These are phyloP conservation scores for Bryconaethiops microstoma DNA, from an alignment of 2,797 vertebrate genomes.

Conservation along the genomic window DNA sequence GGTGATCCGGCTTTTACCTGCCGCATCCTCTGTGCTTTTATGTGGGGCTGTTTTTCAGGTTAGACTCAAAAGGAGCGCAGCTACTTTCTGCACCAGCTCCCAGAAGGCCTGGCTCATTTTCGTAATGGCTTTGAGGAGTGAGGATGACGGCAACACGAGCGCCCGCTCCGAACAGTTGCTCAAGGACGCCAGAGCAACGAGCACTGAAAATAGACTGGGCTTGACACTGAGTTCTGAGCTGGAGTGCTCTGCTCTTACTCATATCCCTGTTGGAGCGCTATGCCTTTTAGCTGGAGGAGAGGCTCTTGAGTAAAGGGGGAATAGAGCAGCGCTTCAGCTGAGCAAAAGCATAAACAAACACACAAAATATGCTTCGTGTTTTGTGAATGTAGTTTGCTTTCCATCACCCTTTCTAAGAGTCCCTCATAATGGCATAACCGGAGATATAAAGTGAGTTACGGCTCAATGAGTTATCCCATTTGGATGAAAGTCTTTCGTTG, in stretches of 20 bases:
- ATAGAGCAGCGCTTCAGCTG: slow-evolving; percentile 9
- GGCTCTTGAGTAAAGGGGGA: slow-evolving; percentile 26
- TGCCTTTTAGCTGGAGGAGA: slow-evolving; percentile 51
- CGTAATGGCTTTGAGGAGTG: slow-evolving; percentile 59
- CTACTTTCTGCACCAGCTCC: slow-evolving; percentile 54
- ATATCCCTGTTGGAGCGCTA: slow-evolving; percentile 17
- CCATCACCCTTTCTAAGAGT: slow-evolving; percentile 24
- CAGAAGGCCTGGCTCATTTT: slow-evolving; percentile 61
- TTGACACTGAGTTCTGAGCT: slow-evolving; percentile 46
- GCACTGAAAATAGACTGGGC: slow-evolving; percentile 67
- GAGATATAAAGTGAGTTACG: not conserved
- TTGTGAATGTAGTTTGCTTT: slow-evolving; percentile 34
- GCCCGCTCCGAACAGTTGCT: slow-evolving; percentile 54
- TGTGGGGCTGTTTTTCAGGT: slow-evolving; percentile 59
- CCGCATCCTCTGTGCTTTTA: slow-evolving; percentile 15
- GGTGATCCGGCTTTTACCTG: not conserved
- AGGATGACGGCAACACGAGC: slow-evolving; percentile 60
- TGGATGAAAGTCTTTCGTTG: slow-evolving; percentile 26
- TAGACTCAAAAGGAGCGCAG: slow-evolving; percentile 58
- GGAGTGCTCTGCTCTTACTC: slow-evolving; percentile 53
- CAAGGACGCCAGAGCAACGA: slow-evolving; percentile 51
- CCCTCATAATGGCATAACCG: not conserved
- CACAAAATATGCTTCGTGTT: slow-evolving; percentile 12
- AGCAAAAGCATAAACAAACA: not conserved
- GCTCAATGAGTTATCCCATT: not conserved